Evolutionary conservation across 2,797 vertebrate genomes (phyloP).

Genomic region (Coreius guichenoti): DNA sequence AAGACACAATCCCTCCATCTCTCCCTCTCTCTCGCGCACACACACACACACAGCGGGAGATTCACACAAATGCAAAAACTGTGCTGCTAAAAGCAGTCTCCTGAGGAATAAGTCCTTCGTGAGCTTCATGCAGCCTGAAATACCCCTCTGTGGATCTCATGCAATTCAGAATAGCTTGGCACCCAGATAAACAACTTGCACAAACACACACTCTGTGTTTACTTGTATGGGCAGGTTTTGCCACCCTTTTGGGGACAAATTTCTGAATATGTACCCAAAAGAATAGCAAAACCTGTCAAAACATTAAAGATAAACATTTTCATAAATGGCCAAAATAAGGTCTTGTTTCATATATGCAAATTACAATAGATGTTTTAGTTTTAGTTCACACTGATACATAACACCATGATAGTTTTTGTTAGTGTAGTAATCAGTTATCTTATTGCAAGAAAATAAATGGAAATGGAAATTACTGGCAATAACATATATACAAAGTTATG

Average conservation of each 20-base stretch:
- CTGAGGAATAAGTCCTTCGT: slow-evolving; percentile 32
- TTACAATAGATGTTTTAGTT: neutral
- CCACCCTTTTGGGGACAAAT: neutral
- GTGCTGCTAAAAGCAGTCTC: slow-evolving; percentile 40
- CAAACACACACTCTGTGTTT: slow-evolving; percentile 19
- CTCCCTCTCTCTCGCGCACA: neutral
- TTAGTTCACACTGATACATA: neutral
- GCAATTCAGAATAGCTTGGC: slow-evolving; percentile 43
- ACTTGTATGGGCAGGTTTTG: slow-evolving; percentile 15
- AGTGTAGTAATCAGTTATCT: neutral
- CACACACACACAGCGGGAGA: slow-evolving; percentile 22
- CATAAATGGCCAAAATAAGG: neutral
- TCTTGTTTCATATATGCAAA: neutral
- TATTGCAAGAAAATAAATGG: neutral
- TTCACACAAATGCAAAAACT: slow-evolving; percentile 38
- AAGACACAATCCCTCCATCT: slow-evolving; percentile 43
- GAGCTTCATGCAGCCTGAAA: slow-evolving; percentile 37
- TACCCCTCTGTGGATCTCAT: slow-evolving; percentile 41
- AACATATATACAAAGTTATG: neutral
- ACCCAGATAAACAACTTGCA: slow-evolving; percentile 40
- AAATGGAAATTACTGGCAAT: neutral
- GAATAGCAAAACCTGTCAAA: neutral
- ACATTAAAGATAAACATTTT: too few relatives aligned
- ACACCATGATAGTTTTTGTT: neutral
- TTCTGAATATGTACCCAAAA: neutral